Percentiles rank a stretch among this genome's conserved stretches.
These are phyloP conservation scores for Pyralis farinalis DNA, from an alignment of 2,888 invertebrate species.

Conservation along the genomic window DNA sequence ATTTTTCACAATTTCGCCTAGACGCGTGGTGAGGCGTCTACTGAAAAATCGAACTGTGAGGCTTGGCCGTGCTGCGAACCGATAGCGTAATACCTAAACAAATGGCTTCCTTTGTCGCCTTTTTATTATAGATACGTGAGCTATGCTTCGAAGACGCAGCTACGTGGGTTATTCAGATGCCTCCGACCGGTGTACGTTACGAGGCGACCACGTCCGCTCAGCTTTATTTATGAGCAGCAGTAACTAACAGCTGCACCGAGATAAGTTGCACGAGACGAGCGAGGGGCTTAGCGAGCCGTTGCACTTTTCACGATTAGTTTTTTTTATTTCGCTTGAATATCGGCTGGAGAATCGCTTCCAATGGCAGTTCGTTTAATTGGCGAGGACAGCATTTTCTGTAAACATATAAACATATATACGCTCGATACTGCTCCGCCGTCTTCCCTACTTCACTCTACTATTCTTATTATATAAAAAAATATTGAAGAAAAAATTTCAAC, in stretches of 20 bases:
- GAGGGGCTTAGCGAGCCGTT: slow-evolving; percentile 23
- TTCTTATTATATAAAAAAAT: slow-evolving; percentile 12
- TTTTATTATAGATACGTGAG: slow-evolving; percentile 61
- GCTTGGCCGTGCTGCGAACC: slow-evolving; percentile 42
- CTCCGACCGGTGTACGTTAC: slow-evolving; percentile 24
- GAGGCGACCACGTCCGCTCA: slow-evolving; percentile 26
- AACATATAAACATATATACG: too few species aligned
- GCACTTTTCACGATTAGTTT: slow-evolving; percentile 40
- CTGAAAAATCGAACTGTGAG: slow-evolving; percentile 49
- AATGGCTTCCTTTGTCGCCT: slow-evolving; percentile 62
- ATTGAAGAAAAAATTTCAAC: too few species aligned
- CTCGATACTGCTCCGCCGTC: slow-evolving; percentile 14
- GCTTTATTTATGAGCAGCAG: slow-evolving; percentile 30
- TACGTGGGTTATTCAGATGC: slow-evolving; percentile 45
- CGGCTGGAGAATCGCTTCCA: slow-evolving; percentile 38
- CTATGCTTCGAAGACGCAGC: slow-evolving; percentile 49
- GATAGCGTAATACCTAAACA: slow-evolving; percentile 73
- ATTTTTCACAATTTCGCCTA: slow-evolving; percentile 45
- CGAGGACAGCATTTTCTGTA: slow-evolving; percentile 36
- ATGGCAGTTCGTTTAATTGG: slow-evolving; percentile 50
- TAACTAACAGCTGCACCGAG: slow-evolving; percentile 33
- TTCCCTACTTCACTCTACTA: too few species aligned
- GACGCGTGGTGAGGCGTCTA: slow-evolving; percentile 31
- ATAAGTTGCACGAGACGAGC: slow-evolving; percentile 34
- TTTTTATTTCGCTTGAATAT: slow-evolving; percentile 31